phyloP scores from a whole-genome alignment of 2,888 invertebrate species.

The Nasonovia ribisnigri region DNA sequence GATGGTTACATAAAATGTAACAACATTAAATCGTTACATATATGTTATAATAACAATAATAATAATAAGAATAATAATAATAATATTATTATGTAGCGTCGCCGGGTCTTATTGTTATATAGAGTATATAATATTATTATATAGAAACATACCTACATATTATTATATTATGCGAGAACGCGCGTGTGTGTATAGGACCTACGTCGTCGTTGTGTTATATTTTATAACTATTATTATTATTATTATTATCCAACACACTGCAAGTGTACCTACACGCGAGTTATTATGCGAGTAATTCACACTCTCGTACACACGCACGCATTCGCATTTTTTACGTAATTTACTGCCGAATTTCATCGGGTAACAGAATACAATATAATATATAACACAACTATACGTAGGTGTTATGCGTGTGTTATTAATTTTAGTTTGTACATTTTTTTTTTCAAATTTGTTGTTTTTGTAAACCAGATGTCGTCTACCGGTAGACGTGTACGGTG shows the following conservation, averaged over 20 bases:
- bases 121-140: not conserved
- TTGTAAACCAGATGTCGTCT: not conserved
- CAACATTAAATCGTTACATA: not conserved
- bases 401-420: not conserved
- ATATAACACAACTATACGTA: not conserved
- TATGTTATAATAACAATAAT: not conserved
- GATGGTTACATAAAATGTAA: slow-evolving; percentile 3
- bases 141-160: not conserved
- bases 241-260: slow-evolving; percentile 38
- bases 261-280: not conserved
- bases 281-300: slow-evolving; percentile 42
- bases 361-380: slow-evolving; percentile 18
- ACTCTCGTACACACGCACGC: slow-evolving; percentile 40
- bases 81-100: slow-evolving; percentile 1
- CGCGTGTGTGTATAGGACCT: not conserved
- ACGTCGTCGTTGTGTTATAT: slow-evolving; percentile 9
- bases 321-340: slow-evolving; percentile 11
- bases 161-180: not conserved
- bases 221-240: not conserved
- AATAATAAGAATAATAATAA: not conserved
- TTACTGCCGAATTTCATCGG: not conserved
- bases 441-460: not conserved
- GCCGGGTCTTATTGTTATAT: not conserved
- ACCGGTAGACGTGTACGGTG: not conserved
- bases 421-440: not conserved